phyloP scores from a whole-genome alignment of 2,797 vertebrate genomes.

The Amblyraja radiata region DNA sequence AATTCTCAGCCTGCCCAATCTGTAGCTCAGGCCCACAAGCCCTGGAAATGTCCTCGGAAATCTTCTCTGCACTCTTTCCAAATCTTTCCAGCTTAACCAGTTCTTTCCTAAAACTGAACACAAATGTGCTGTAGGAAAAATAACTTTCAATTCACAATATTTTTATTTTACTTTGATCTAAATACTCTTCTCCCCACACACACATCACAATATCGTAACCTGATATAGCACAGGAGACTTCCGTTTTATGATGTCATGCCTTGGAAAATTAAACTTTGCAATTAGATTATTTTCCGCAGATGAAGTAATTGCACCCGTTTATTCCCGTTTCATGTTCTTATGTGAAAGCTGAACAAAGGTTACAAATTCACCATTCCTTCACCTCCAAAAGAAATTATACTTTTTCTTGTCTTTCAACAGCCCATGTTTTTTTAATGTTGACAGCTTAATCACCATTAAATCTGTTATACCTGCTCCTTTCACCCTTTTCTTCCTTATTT shows the following conservation, averaged over 20 bases:
- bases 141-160: too few relatives aligned
- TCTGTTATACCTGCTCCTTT: background rate
- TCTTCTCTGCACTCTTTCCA: too few relatives aligned
- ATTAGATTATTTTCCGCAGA: background rate
- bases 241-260: background rate
- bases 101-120: too few relatives aligned
- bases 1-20: too few relatives aligned
- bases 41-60: too few relatives aligned
- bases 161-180: too few relatives aligned
- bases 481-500: background rate
- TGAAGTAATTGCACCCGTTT: background rate
- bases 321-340: background rate
- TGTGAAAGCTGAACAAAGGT: background rate
- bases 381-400: background rate
- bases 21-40: too few relatives aligned
- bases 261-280: background rate
- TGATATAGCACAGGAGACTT: background rate
- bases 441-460: background rate
- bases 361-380: background rate
- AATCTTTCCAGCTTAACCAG: too few relatives aligned
- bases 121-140: too few relatives aligned
- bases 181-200: too few relatives aligned
- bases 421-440: too few relatives aligned
- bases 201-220: too few relatives aligned
- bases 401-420: background rate